Percentiles rank a stretch among this genome's conserved stretches.
Conservation (phyloP, 2,888 invertebrate species). For the Clostera curtula region DNA sequence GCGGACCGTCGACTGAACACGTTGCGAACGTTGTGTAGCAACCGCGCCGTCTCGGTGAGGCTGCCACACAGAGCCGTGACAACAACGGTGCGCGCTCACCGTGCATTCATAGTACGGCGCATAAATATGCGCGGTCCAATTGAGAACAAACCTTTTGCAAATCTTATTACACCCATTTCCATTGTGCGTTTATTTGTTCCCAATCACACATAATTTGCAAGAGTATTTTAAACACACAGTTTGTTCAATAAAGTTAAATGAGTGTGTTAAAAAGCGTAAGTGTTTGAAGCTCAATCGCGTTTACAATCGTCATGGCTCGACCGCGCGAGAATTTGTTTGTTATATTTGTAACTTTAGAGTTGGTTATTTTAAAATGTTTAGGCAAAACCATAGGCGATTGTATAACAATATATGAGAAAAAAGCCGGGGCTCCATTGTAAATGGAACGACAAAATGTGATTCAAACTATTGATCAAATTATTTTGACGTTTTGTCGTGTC, state of each 20-base stretch:
- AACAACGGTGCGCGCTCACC: slow-evolving; percentile 42
- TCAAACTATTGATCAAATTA: too few species aligned
- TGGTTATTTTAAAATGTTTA: too few species aligned
- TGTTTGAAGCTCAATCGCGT: too few species aligned
- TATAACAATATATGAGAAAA: too few species aligned
- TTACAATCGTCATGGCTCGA: neutral
- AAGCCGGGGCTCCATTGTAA: too few species aligned
- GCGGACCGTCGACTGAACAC: slow-evolving; percentile 89
- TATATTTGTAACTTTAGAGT: neutral
- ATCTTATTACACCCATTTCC: neutral
- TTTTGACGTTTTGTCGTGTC: too few species aligned
- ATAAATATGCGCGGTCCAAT: slow-evolving; percentile 8
- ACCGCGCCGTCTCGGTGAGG: slow-evolving; percentile 97
- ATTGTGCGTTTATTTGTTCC: neutral
- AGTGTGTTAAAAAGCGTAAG: neutral
- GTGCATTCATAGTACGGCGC: slow-evolving; percentile 7
- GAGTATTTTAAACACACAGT: too few species aligned
- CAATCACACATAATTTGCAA: neutral
- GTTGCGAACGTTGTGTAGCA: slow-evolving; percentile 95
- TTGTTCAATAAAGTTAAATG: too few species aligned
- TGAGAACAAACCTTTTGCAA: slow-evolving; percentile 12
- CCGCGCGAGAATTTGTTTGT: neutral
- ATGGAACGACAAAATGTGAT: too few species aligned
- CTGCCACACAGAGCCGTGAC: slow-evolving; percentile 75
- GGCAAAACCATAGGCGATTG: too few species aligned